Base-by-base conservation (phyloP, 2,113 vertebrate species). In the Terrapene triunguis region DNA sequence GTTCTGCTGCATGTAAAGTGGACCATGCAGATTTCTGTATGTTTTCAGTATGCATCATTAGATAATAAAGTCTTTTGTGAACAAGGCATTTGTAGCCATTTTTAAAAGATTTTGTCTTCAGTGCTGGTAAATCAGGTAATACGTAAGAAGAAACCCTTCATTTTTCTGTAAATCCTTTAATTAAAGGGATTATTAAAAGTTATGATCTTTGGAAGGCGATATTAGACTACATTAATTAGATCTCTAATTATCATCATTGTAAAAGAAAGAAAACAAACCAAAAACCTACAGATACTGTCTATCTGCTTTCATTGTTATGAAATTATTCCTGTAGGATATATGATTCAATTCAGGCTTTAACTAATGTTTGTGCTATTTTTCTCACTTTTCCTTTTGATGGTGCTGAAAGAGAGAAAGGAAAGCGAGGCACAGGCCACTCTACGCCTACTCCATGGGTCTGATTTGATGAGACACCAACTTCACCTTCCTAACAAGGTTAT, bases 331-430 rank as follows among this genome's bases (percentile, higher is more conserved):
- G 93, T 98, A 98, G 97, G 97, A 98, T 97, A 1, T 93, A 89
- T 97, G 95, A 94, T 97, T 10, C 80, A 92, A 97, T 97, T 97
- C 98, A 98, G 97, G 98, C 96, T 98, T 98, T 99, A 98, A 99
- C 98, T 99, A 98, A 98, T 99, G 97, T 99, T 99, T 99, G 98
- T 99, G 99, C 98, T 99, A 98, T 99, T 99, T 98, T 98, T 99
- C 98, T 99, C 98, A 99, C 99, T 99, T 98, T 99, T 99, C 98
- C 98, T 99, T 99, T 98, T 99, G 99, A 99, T 99, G 98, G 98
- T 99, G 99, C 99, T 98, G 98, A 99, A 98, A 99, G 99, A 99
- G 98, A 98, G 98, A 98, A 99, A 99, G 98, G 98, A 98, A 98
- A 98, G 97, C 98, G 98, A 99, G 98, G 98, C 99, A 98, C 98